Conservation (phyloP, 1,140 invertebrate species). For the Oryzaephilus surinamensis region DNA sequence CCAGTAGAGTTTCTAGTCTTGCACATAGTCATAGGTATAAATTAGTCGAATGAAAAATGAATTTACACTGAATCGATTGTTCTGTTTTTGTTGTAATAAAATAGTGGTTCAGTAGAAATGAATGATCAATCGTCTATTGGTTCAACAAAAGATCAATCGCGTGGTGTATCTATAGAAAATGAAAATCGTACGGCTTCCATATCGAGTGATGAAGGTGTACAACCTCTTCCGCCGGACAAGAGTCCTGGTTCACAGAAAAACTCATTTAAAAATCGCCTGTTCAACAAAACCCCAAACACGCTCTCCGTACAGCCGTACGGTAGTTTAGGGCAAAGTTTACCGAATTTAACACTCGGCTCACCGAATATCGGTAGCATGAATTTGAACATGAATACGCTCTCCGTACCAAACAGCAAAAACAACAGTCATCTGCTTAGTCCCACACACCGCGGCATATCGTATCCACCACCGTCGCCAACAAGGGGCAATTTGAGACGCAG, state of each 20-base stretch:
- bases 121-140: conserved; percentile 42
- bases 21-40: conserved; percentile 54
- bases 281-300: conserved; percentile 54
- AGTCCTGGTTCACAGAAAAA: conserved; percentile 31
- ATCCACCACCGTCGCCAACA: conserved; percentile 65
- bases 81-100: conserved; percentile 9
- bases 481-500: conserved; percentile 54
- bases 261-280: conserved; percentile 32
- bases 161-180: conserved; percentile 41
- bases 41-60: not conserved
- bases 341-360: conserved; percentile 52
- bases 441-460: conserved; percentile 55
- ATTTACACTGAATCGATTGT: too few relatives aligned
- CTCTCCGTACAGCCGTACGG: conserved; percentile 60
- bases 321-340: conserved; percentile 59
- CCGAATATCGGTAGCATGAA: conserved; percentile 39
- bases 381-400: conserved; percentile 40
- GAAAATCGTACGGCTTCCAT: conserved; percentile 43
- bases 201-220: conserved; percentile 42
- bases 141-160: conserved; percentile 32
- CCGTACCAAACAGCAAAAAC: conserved; percentile 41
- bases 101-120: conserved; percentile 64
- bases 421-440: conserved; percentile 41
- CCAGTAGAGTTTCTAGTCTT: conserved; percentile 49
- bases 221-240: conserved; percentile 31